Evolutionary conservation across 2,113 vertebrate species (phyloP), one percentile per base, ranked within the genome.

Genomic region (Myrmecophaga tridactyla): DNA sequence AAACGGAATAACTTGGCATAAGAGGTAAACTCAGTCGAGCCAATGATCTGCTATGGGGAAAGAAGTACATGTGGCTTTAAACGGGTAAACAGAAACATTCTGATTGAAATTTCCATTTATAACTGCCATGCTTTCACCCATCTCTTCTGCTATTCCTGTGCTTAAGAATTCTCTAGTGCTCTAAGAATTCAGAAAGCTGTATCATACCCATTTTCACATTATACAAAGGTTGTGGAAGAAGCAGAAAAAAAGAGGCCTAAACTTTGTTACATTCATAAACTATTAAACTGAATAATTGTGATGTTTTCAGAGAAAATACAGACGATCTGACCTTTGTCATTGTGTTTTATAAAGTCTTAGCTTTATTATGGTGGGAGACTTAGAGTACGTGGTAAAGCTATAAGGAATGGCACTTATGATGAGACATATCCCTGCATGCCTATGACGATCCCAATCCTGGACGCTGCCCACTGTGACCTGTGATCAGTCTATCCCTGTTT

Each of bases 131-230:
- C 56, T 76, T 85, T 89, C 31, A 20, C 36, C 60, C n/a, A 31
- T 94, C 41, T 75, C 81, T 34, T 31, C 75, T 78, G 1, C 58
- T 73, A 14, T 48, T 86, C 25, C 53, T 4, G 27, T 11, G 20
- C 31, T 65, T 76, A 83, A 76, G 11, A 53, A 41, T 46, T 46
- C 46, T 95, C 73, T 73, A 78, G 67, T 46, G 56, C 48, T 62
- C 78, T 86, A 58, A 80, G 70, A 53, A 39, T 90, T 88, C 53
- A 93, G 70, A 94, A 89, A 91, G 76, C 95, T 95, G 89, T 89
- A 81, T 84, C 25, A 0, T 56, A 72, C 92, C 96, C 58, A 83
- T 97, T 97, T 97, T 87, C 81, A 69, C 23, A 17, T 53, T 93
- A 27, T 10, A 20, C 69, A 83, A 51, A 73, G 86, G 31, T 36